A percentile compares a stretch with the other conserved stretches of the same genome.
These are phyloP conservation scores for Corvus hawaiiensis DNA, from an alignment of 2,113 vertebrate species.

Conservation along the genomic window DNA sequence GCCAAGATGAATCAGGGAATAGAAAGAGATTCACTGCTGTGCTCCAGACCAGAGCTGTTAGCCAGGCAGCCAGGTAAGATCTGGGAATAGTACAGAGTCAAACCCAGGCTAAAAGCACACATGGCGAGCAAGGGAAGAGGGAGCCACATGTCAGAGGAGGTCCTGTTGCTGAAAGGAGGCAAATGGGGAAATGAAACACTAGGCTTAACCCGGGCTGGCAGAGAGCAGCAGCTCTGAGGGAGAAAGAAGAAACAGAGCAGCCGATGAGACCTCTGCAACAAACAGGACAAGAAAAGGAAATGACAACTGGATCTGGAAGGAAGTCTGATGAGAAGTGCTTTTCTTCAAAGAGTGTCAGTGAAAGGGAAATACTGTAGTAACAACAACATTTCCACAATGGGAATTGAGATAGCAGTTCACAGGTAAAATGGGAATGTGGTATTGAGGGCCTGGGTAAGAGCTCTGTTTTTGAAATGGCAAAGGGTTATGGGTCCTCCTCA, in stretches of 20 bases:
- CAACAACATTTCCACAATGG: background rate
- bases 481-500: background rate
- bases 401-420: background rate
- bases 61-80: background rate
- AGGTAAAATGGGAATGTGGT: background rate
- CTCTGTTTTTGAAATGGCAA: background rate
- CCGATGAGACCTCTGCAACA: background rate
- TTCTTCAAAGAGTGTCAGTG: constrained; percentile 7
- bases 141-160: background rate
- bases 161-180: background rate
- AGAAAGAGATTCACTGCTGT: background rate
- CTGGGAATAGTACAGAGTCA: background rate
- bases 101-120: background rate
- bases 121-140: background rate
- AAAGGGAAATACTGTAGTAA: background rate
- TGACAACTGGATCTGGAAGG: constrained; percentile 18
- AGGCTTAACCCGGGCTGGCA: background rate
- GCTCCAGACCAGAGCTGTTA: background rate
- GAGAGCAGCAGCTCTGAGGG: background rate
- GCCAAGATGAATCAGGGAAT: background rate
- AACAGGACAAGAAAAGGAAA: constrained; percentile 39
- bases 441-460: background rate
- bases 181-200: constrained; percentile 31
- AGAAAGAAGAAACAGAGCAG: background rate
- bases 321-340: constrained; percentile 61